These are phyloP conservation scores for Odontamblyopus rebecca DNA, from an alignment of 2,797 vertebrate genomes.

Conservation along the genomic window DNA sequence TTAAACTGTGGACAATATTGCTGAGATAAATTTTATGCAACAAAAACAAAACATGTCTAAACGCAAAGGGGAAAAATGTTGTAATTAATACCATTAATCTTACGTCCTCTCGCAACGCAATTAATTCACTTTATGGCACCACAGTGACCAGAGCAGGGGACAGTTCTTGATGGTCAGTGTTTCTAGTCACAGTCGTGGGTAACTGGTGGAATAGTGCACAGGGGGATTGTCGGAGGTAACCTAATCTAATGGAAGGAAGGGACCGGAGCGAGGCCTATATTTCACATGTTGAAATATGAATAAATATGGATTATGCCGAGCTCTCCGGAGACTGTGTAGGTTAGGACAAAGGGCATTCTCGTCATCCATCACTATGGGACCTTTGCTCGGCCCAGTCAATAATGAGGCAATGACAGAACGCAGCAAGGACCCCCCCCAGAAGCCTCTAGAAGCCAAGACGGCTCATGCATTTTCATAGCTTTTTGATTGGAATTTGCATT, in stretches of 20 bases:
- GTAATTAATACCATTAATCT: not conserved
- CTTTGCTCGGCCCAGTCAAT: slow-evolving; percentile 14
- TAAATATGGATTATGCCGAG: slow-evolving; percentile 30
- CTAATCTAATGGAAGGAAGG: slow-evolving; percentile 44
- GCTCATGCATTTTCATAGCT: slow-evolving; percentile 9
- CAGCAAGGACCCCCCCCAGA: slow-evolving; percentile 7
- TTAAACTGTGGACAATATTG: not conserved
- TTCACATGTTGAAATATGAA: slow-evolving; percentile 47
- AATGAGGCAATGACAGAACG: slow-evolving; percentile 3
- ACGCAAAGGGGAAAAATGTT: not conserved
- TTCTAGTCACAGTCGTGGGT: slow-evolving; percentile 25
- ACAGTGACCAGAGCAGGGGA: not conserved
- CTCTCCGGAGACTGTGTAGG: slow-evolving; percentile 28
- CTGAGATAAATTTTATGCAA: not conserved
- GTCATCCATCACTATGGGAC: slow-evolving; percentile 46
- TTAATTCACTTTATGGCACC: not conserved
- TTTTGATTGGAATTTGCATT: not conserved
- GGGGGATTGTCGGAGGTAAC: slow-evolving; percentile 46
- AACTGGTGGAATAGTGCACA: slow-evolving; percentile 23
- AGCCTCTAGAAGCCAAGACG: slow-evolving; percentile 13
- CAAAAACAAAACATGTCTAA: not conserved
- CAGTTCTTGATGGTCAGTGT: not conserved
- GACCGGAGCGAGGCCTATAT: slow-evolving; percentile 37
- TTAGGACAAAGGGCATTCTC: slow-evolving; percentile 43
- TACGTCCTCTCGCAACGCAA: not conserved